Base-by-base conservation (phyloP, 2,797 vertebrate species). In the Odontamblyopus lacepedii region DNA sequence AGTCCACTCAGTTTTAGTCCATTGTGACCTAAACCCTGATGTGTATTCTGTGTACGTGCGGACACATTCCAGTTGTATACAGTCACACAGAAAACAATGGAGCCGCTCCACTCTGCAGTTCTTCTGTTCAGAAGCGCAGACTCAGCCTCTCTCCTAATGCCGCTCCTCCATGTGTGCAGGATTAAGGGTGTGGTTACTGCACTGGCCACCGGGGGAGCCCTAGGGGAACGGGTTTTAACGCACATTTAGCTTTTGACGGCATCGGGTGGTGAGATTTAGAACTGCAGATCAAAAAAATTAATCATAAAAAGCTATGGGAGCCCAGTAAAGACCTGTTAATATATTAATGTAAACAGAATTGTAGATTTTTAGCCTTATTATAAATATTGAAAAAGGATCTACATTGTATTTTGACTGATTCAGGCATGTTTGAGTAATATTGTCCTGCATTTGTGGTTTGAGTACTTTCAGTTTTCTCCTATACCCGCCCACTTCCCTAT, bases 1-100 rank as follows among this genome's bases (percentile, higher is more conserved):
- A 63, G 8, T 9, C 30, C 61, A n/a, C 32, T 19, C n/a, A 26
- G 56, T 15, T 48, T 13, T 6, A 53, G 51, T 53, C 51, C 29
- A 16, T 38, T 19, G 61, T 38, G 8, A 18, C 12, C 29, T 16
- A 38, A 4, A 9, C 6, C 18, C 32, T 63, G 11, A 48, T 15
- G 61, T 32, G 59, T 30, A 1, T 18, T 19, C 30, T 87, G 86
- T 90, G 88, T 86, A 81, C 82, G 72, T 67, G 78, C 82, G 86
- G 83, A 83, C 86, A 91, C 91, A 92, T 92, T 92, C 91, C 91
- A 87, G 64, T 78, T 82, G 77, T 85, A 89, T 90, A 86, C 87
- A 80, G 87, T 92, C 91, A 92, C 83, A 80, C 78, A 71, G 77
- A 78, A 69, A 71, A 91, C 89, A 92, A 91, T 86, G 73, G 87